Conservation (phyloP, 2,113 vertebrate genomes). For the Cyphomyrus discorhynchus region DNA sequence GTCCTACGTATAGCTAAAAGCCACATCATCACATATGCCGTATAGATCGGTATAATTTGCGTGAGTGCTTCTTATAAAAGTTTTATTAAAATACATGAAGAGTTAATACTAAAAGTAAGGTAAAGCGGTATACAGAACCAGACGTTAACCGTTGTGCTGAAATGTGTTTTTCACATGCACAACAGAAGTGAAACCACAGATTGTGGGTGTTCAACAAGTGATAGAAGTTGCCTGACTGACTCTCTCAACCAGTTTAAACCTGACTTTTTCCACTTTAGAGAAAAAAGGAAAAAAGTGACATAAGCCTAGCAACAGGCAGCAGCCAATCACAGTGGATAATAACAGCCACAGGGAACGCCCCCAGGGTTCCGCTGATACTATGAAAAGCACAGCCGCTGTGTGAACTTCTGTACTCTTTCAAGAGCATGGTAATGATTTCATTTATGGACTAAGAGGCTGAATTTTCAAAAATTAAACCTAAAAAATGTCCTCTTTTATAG, state of each 20-base stretch:
- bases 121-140: background rate
- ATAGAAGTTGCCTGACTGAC: conserved; percentile 40
- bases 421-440: conserved; percentile 32
- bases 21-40: background rate
- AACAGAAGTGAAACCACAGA: conserved; percentile 38
- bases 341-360: conserved; percentile 68
- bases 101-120: conserved; percentile 5
- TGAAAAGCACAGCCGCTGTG: conserved; percentile 42
- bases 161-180: conserved; percentile 45
- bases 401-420: conserved; percentile 51
- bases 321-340: conserved; percentile 66
- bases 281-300: conserved; percentile 60
- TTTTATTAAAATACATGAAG: background rate
- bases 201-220: conserved; percentile 66
- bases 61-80: conserved; percentile 21
- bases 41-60: conserved; percentile 25
- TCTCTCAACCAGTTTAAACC: conserved; percentile 59
- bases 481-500: background rate
- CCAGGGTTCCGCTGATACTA: conserved; percentile 37
- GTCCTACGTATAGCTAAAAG: background rate
- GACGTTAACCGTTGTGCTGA: background rate
- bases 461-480: conserved; percentile 35
- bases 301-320: conserved; percentile 66
- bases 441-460: conserved; percentile 31
- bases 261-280: conserved; percentile 63